A percentile compares a stretch with the other conserved stretches of the same genome.
These are phyloP conservation scores for Meganola albula DNA, from an alignment of 2,888 invertebrate genomes.

Conservation along the genomic window DNA sequence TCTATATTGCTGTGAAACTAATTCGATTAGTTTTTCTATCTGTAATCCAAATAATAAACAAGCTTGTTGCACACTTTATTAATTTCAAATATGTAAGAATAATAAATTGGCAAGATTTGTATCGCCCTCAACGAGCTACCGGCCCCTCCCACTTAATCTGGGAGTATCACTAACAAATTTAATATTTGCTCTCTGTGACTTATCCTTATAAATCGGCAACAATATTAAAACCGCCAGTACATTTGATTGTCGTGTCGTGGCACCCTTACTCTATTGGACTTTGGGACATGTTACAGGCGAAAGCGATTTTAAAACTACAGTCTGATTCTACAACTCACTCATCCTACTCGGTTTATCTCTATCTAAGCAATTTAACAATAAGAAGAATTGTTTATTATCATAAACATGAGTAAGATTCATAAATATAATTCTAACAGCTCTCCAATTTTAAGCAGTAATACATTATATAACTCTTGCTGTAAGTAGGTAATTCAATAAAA, in stretches of 20 bases:
- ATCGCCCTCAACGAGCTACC: constrained; percentile 16
- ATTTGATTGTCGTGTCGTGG: constrained; percentile 62
- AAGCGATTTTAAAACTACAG: too few species aligned
- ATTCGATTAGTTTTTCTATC: too few species aligned
- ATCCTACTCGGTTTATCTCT: too few species aligned
- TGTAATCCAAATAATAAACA: not conserved
- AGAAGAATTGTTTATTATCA: too few species aligned
- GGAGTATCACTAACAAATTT: constrained; percentile 74
- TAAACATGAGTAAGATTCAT: too few species aligned
- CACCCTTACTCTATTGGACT: constrained; percentile 45
- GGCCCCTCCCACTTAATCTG: constrained; percentile 69
- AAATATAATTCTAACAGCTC: too few species aligned
- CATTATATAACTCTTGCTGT: too few species aligned
- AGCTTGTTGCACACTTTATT: constrained; percentile 6
- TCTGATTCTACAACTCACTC: too few species aligned
- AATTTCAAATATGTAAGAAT: constrained; percentile 12
- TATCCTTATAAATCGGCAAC: constrained; percentile 77
- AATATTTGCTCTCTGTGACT: constrained; percentile 74
- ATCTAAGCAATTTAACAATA: too few species aligned
- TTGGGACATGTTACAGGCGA: constrained; percentile 32
- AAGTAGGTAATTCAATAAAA: too few species aligned
- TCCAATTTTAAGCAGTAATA: too few species aligned
- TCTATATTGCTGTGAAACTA: too few species aligned
- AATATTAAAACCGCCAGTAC: constrained; percentile 75
- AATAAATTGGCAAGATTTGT: constrained; percentile 21